Base-by-base conservation (phyloP, 2,113 vertebrate genomes). In the Gopherus flavomarginatus region DNA sequence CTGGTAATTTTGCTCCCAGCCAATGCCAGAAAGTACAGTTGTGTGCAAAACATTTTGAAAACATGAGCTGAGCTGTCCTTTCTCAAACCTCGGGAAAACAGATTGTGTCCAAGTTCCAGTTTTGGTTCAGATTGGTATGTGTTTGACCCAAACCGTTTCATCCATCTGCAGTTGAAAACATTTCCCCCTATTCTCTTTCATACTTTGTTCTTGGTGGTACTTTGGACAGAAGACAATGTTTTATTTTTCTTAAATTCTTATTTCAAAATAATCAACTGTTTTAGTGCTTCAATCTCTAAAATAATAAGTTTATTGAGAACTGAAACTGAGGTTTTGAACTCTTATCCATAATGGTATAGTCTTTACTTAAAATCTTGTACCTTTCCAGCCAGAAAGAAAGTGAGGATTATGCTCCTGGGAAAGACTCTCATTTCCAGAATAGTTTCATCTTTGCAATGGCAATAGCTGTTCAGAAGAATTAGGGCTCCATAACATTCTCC, bases 11-110 rank as follows among this genome's bases (percentile, higher is more conserved):
- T 78, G 27, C 52, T 86, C 91, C 92, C 72, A 86, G 91, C 81
- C 84, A 90, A 86, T 92, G 62, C 81, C 69, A 93, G 88, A 96
- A 96, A 92, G 95, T 53, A 77, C 65, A 94, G 78, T 88, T 96
- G 49, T 91, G 56, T 78, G 92, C 90, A 77, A 77, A 44, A 77
- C 24, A 69, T 75, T 92, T 86, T 87, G 21, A 26, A 94, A 94
- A 88, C 5, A 38, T 49, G 29, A 85, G 78, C 75, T 85, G 89
- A 90, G 80, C 52, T 35, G 38, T 90, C 57, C 21, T 96, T 94
- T 86, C 86, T 90, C 29, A 95, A 81, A 52, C 14, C 35, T 22
- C 31, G 50, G 10, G 7, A 17, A n/a, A 62, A 6, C 84, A 11
- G 44, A 42, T 13, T 11, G 21, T 44, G 11, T 77, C 6, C 38